Base-by-base conservation (phyloP, 2,113 vertebrate genomes). In the Lophura nycthemera region DNA sequence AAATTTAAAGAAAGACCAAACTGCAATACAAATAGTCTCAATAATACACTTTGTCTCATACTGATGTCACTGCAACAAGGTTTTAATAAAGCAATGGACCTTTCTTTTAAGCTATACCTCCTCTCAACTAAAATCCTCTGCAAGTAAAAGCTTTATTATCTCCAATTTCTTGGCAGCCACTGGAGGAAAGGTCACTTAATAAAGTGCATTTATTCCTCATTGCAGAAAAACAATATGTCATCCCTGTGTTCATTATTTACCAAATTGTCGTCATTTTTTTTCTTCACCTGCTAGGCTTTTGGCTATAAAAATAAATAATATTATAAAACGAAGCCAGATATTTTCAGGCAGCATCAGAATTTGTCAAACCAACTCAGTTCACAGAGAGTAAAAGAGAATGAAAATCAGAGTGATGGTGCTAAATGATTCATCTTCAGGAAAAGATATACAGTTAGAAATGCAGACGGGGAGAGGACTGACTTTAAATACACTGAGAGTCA, bases 181-280 rank as follows among this genome's bases (percentile, higher is more conserved):
- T 95, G 86, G 86, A 96, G 91, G 92, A 97, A 98, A 98, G 98
- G 97, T 98, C 98, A 98, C 90, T 95, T 97, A 97, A 98, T 98
- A 97, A 98, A 97, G 96, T 95, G 93, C 82, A 94, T 96, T 97
- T 97, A 98, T 97, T 97, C 97, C 95, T 97, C 95, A 96, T 97
- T 95, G 83, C 92, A 94, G 95, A 80, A 97, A 98, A 98, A 98
- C 97, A 97, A 93, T 98, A 97, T 98, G 96, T 98, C 97, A 97
- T 97, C 89, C 70, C 74, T 88, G 83, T 86, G 93, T 96, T 97
- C 97, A 98, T 98, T 98, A 98, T 98, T 98, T 97, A 98, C 96
- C 94, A 97, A 97, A 98, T 97, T 98, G 96, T 98, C 97, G 96
- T 98, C 97, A 97, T 97, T 98, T 98, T 97, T 97, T 97, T 96